Percentiles rank a stretch among this genome's conserved stretches.
These are phyloP conservation scores for Escarpia spicata DNA, from an alignment of 2,888 invertebrate species.

Conservation along the genomic window DNA sequence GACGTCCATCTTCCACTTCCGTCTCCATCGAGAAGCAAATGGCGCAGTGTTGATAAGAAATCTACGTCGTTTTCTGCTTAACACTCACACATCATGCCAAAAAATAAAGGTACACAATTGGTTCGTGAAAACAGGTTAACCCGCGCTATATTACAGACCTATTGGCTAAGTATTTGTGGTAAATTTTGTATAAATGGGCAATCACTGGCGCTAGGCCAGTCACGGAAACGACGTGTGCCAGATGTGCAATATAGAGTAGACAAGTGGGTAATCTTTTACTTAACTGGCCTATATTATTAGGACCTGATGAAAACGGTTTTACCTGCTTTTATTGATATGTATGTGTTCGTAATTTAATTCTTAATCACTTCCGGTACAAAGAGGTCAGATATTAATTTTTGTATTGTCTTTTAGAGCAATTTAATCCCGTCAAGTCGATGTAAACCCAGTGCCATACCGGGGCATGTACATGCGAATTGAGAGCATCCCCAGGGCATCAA, in stretches of 20 bases:
- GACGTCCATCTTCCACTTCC: constrained; percentile 3
- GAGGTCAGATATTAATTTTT: too few relatives aligned
- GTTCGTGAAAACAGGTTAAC: background rate
- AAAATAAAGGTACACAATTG: background rate
- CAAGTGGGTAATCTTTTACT: too few relatives aligned
- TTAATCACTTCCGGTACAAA: too few relatives aligned
- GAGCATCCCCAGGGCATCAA: too few relatives aligned
- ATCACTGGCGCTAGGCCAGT: background rate
- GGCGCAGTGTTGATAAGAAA: constrained; percentile 8
- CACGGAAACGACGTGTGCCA: constrained; percentile 17
- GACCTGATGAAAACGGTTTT: too few relatives aligned
- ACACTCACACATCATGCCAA: constrained; percentile 11
- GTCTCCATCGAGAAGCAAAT: constrained; percentile 16
- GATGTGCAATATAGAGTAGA: background rate
- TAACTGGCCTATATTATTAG: too few relatives aligned
- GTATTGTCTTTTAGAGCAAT: too few relatives aligned
- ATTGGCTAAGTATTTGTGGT: background rate
- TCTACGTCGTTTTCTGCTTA: background rate
- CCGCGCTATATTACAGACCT: background rate
- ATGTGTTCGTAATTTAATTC: too few relatives aligned
- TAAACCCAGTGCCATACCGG: too few relatives aligned
- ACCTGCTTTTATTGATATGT: too few relatives aligned
- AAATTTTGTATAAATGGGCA: background rate
- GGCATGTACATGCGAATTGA: too few relatives aligned
- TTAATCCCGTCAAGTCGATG: too few relatives aligned